Conservation (phyloP, 2,113 vertebrate species). For the Chelonoidis abingdonii region DNA sequence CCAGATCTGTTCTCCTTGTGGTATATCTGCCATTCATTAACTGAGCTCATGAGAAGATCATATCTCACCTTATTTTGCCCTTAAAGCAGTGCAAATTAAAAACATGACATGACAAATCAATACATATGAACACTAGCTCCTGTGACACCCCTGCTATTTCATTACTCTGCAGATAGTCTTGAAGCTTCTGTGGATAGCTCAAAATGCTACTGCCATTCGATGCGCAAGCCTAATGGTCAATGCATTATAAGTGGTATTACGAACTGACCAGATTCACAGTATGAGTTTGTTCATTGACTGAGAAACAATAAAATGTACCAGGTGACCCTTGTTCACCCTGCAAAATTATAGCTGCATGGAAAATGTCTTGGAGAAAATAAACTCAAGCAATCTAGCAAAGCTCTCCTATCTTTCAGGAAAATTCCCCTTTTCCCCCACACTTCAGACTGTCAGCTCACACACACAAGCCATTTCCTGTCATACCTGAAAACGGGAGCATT, state of each 20-base stretch:
- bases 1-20: not conserved
- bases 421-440: not conserved
- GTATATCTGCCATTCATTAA: not conserved
- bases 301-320: not conserved
- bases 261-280: not conserved
- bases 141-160: not conserved
- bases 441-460: not conserved
- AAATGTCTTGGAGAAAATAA: conserved; percentile 9
- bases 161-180: not conserved
- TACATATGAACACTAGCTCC: not conserved
- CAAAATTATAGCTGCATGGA: conserved; percentile 1
- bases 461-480: not conserved
- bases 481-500: conserved; percentile 40
- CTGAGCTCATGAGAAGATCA: not conserved
- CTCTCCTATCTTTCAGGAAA: conserved; percentile 11
- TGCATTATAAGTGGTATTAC: not conserved
- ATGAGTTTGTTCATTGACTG: not conserved
- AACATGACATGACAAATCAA: not conserved
- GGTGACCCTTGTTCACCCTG: conserved; percentile 11
- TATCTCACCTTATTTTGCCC: not conserved
- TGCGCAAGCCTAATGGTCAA: not conserved
- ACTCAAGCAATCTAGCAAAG: conserved; percentile 28
- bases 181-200: not conserved
- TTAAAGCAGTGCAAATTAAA: not conserved
- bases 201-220: not conserved